Evolutionary conservation across 1,140 invertebrate species (phyloP).

Genomic region (Drosophila kepulauana): DNA sequence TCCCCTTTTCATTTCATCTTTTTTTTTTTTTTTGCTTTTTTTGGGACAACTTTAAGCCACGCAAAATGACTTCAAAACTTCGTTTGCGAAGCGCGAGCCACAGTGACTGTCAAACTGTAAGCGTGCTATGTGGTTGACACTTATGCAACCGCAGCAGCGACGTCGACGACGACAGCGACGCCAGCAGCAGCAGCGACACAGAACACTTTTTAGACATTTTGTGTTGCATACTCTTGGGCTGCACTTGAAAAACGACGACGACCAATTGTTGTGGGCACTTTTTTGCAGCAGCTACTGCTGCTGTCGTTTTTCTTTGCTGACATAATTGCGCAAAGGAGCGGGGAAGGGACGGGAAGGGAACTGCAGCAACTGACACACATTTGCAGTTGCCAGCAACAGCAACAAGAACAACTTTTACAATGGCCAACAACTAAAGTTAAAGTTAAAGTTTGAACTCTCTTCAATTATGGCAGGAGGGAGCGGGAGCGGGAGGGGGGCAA

Average conservation of each 20-base stretch:
- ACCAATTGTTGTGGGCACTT: constrained; percentile 51
- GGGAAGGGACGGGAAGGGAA: too few relatives aligned
- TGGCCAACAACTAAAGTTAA: background rate
- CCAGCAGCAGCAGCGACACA: background rate
- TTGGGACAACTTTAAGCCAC: constrained; percentile 31
- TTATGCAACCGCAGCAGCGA: constrained; percentile 70
- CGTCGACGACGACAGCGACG: constrained; percentile 9
- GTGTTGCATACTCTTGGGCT: constrained; percentile 46
- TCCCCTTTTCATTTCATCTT: background rate
- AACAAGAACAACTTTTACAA: constrained; percentile 7
- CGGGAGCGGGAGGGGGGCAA: constrained; percentile 20
- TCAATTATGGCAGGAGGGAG: constrained; percentile 25
- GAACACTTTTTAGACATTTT: constrained; percentile 20
- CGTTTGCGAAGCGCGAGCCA: background rate
- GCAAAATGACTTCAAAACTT: constrained; percentile 30
- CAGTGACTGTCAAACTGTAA: constrained; percentile 65
- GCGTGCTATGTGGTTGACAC: constrained; percentile 67
- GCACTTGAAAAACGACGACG: constrained; percentile 58
- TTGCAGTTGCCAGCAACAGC: constrained; percentile 16
- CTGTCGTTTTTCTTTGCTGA: constrained; percentile 44
- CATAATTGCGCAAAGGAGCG: constrained; percentile 61
- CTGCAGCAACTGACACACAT: constrained; percentile 61
- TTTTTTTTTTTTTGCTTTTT: constrained; percentile 14
- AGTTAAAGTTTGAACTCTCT: constrained; percentile 14
- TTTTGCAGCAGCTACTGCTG: background rate